Conservation (phyloP, 2,113 vertebrate species). For the Zosterops pallidus region DNA sequence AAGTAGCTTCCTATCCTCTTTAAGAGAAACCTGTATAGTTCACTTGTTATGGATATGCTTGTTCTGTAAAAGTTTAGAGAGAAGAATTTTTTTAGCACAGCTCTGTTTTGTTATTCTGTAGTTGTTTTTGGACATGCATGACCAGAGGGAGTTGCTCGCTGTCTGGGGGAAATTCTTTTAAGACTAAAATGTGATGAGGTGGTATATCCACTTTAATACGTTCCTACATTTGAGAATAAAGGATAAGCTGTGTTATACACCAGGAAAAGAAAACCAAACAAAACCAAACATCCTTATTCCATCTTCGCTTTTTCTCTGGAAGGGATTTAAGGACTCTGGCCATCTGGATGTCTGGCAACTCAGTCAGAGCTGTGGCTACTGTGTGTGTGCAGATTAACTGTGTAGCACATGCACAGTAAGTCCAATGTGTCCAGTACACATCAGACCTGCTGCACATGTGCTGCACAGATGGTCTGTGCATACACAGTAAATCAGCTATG, state of each 20-base stretch:
- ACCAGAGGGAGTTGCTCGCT: not conserved
- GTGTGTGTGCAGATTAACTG: slow-evolving; percentile 68
- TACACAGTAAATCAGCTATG: slow-evolving; percentile 64
- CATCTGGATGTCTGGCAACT: slow-evolving; percentile 71
- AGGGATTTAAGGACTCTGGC: slow-evolving; percentile 65
- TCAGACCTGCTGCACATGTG: slow-evolving; percentile 71
- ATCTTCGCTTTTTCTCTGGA: slow-evolving; percentile 45
- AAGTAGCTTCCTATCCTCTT: not conserved
- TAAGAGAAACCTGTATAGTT: not conserved
- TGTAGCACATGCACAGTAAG: slow-evolving; percentile 71
- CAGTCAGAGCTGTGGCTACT: slow-evolving; percentile 71
- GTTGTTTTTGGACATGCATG: not conserved
- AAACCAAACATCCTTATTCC: slow-evolving; percentile 11
- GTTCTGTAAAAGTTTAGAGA: slow-evolving; percentile 16
- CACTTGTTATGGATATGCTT: not conserved
- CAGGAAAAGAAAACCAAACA: not conserved
- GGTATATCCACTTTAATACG: not conserved
- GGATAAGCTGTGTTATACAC: not conserved
- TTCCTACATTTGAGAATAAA: not conserved
- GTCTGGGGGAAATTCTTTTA: not conserved
- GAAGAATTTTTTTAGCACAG: not conserved
- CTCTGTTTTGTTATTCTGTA: not conserved
- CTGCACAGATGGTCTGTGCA: slow-evolving; percentile 66
- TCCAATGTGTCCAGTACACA: slow-evolving; percentile 69
- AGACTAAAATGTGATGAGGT: not conserved